Evolutionary conservation across 35 echinoderm and acorn worm genomes (phyloP).

Genomic region (Diadema setosum): DNA sequence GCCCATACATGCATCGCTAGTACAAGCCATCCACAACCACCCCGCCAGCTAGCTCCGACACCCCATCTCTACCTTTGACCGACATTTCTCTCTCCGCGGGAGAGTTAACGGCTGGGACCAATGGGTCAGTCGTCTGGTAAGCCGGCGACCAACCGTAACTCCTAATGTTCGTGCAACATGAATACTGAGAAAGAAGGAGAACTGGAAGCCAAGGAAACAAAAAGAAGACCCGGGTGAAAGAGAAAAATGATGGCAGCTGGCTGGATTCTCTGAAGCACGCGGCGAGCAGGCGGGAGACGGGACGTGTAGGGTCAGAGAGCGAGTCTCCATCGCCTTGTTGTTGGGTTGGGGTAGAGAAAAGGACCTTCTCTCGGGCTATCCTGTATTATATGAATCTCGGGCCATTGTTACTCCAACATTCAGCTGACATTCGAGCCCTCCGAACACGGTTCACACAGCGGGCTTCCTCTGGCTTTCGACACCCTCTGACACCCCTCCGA

Average conservation of each 20-base stretch:
- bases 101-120: background rate
- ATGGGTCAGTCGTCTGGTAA: background rate
- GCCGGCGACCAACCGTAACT: background rate
- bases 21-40: too few species aligned
- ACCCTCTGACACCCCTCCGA: too few species aligned
- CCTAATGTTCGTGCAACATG: background rate
- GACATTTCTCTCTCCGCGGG: background rate
- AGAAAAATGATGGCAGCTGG: conserved; percentile 6
- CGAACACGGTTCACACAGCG: background rate
- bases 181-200: too few species aligned
- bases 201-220: background rate
- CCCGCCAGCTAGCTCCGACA: background rate
- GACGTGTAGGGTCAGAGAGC: conserved; percentile 1
- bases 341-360: background rate
- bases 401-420: background rate
- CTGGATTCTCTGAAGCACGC: background rate
- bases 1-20: too few species aligned
- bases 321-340: background rate
- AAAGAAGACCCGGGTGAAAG: background rate
- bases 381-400: background rate
- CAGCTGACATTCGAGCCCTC: background rate
- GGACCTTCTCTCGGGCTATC: background rate
- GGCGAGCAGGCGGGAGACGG: background rate
- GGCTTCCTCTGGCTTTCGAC: background rate
- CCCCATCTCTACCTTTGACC: background rate